Evolutionary conservation across 2,888 invertebrate genomes (phyloP).

Genomic region (Drosophila crucigera): DNA sequence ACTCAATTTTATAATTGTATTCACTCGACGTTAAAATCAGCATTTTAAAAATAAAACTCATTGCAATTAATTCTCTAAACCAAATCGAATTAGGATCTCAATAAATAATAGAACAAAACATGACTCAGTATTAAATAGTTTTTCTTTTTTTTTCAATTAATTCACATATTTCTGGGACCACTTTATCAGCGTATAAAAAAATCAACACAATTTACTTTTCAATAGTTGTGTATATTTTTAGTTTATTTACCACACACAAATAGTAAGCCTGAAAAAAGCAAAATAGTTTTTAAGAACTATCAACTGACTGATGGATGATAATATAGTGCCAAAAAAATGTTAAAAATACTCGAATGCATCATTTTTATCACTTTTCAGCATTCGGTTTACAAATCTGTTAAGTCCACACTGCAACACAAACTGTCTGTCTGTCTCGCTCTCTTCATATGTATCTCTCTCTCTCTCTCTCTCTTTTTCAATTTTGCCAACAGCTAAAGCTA

Average conservation of each 20-base stretch:
- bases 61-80: background rate
- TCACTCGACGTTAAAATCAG: background rate
- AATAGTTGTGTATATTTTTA: background rate
- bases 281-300: conserved; percentile 23
- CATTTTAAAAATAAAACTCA: background rate
- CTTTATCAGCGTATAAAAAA: background rate
- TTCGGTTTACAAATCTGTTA: conserved; percentile 44
- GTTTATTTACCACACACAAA: background rate
- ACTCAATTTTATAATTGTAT: background rate
- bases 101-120: background rate
- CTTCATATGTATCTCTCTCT: background rate
- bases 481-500: conserved; percentile 41
- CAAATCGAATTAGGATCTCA: background rate
- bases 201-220: background rate
- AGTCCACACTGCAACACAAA: conserved; percentile 25
- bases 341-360: conserved; percentile 7
- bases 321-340: background rate
- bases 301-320: background rate
- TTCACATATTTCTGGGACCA: background rate
- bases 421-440: conserved; percentile 3
- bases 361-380: conserved; percentile 42
- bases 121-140: background rate
- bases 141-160: background rate
- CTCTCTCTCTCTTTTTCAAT: background rate
- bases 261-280: background rate